Base-by-base conservation (phyloP, 2,888 invertebrate species). In the Cordilura impudica region DNA sequence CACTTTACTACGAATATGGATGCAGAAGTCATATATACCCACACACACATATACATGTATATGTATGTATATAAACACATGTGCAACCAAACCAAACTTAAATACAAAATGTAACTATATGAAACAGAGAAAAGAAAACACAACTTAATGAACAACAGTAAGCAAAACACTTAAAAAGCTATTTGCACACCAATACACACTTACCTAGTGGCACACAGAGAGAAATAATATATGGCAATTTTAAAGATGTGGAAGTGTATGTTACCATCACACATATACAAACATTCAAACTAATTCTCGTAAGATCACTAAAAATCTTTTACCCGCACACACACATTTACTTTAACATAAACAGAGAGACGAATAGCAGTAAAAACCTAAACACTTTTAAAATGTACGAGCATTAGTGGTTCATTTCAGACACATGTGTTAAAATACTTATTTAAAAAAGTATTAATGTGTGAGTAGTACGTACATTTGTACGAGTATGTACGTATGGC, bases 141-240 rank as follows among this genome's bases (percentile, higher is more conserved):
- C n/a, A 31, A 63, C 23, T 53, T 49, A 70, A 70, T 49, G 49
- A 39, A 70, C 35, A 65, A 43, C 16, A 49, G 23, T 72, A 65
- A 72, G 54, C 43, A 19, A 65, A 80, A 80, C 80, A 76, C 76
- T 80, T 80, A 80, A 80, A 76, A 76, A 72, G 47, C 72, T 71
- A 72, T 80, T 80, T 72, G 75, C 69, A 56, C 66, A 75, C 63
- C 51, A 58, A 73, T 58, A 53, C 43, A n/a, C 66, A 60, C 14
- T 23, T 23, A 45, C 29, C 7, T 35, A 47, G 12, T 39, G 5
- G 12, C 35, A 39, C n/a, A 39, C 35, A n/a, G 23, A 39, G 21
- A n/a, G 26, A 49, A 6, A 12, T 45, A 4, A 43, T 4, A 8
- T 21, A 4, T 21, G 21, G n/a, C 35, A 35, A 35, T 58, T 58